Percentiles rank a stretch among this genome's conserved stretches.
These are phyloP conservation scores for Spongia lamella DNA, from an alignment of 37 sponge, comb jelly and placozoan genomes.

Conservation along the genomic window DNA sequence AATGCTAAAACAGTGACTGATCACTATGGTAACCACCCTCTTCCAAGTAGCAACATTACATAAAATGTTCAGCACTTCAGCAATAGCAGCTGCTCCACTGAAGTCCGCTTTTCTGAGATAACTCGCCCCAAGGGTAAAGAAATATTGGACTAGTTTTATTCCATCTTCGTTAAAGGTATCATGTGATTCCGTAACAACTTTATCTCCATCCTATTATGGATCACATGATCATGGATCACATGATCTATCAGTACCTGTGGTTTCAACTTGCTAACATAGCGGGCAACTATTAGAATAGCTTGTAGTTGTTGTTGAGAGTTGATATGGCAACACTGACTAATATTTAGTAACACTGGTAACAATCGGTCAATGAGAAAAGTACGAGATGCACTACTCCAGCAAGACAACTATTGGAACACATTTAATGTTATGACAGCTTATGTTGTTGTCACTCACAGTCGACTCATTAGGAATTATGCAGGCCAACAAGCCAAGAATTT, in stretches of 20 bases:
- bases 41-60: conserved; percentile 56
- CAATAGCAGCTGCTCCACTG: conserved; percentile 47
- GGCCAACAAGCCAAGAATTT: conserved; percentile 44
- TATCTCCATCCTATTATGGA: too few species aligned
- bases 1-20: conserved; percentile 21
- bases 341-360: too few species aligned
- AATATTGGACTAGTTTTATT: conserved; percentile 38
- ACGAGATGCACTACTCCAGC: too few species aligned
- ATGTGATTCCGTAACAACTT: too few species aligned
- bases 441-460: conserved; percentile 37
- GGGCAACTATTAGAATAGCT: too few species aligned
- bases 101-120: conserved; percentile 57
- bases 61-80: conserved; percentile 52
- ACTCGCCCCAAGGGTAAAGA: conserved; percentile 51
- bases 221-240: too few species aligned
- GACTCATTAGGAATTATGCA: conserved; percentile 49
- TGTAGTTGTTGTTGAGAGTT: too few species aligned
- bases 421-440: background rate
- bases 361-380: too few species aligned
- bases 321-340: too few species aligned
- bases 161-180: conserved; percentile 15
- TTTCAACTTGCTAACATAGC: too few species aligned
- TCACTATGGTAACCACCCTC: conserved; percentile 30
- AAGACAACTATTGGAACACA: too few species aligned
- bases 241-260: too few species aligned